These are phyloP conservation scores for Cyanocitta stelleri DNA, from an alignment of 2,113 vertebrate genomes.

Conservation along the genomic window DNA sequence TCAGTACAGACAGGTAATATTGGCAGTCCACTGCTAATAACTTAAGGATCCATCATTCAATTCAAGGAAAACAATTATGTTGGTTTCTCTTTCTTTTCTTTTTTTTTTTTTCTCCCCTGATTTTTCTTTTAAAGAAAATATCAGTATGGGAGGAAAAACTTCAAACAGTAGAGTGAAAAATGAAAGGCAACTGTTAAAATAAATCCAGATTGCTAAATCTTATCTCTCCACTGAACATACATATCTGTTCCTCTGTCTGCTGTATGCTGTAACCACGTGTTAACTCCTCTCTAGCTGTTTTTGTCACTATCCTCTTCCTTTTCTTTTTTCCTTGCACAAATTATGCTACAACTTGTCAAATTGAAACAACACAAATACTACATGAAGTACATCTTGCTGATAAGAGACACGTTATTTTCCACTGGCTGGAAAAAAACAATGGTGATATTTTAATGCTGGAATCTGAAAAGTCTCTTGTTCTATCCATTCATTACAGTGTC, in stretches of 20 bases:
- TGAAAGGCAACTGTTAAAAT: constrained; percentile 48
- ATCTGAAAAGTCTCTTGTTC: constrained; percentile 30
- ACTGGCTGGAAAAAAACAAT: constrained; percentile 20
- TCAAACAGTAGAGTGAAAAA: background rate
- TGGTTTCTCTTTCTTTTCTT: background rate
- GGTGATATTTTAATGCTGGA: constrained; percentile 49
- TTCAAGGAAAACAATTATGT: background rate
- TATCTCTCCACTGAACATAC: constrained; percentile 9
- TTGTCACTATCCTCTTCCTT: constrained; percentile 32
- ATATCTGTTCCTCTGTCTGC: constrained; percentile 33
- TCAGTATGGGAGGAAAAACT: background rate
- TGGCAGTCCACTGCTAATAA: background rate
- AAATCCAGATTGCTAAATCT: constrained; percentile 46
- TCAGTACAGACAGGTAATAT: background rate
- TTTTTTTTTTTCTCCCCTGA: rapidly evolving
- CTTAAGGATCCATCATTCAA: background rate
- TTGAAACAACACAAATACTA: constrained; percentile 24
- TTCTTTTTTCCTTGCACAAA: background rate
- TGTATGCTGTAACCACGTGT: constrained; percentile 53
- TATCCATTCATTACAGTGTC: constrained; percentile 33
- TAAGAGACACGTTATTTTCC: constrained; percentile 51
- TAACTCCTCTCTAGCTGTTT: constrained; percentile 43
- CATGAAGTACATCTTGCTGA: background rate
- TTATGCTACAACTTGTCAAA: background rate
- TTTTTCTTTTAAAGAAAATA: constrained; percentile 6